phyloP scores from a whole-genome alignment of 2,888 invertebrate genomes.

The Eupithecia pulchellata region DNA sequence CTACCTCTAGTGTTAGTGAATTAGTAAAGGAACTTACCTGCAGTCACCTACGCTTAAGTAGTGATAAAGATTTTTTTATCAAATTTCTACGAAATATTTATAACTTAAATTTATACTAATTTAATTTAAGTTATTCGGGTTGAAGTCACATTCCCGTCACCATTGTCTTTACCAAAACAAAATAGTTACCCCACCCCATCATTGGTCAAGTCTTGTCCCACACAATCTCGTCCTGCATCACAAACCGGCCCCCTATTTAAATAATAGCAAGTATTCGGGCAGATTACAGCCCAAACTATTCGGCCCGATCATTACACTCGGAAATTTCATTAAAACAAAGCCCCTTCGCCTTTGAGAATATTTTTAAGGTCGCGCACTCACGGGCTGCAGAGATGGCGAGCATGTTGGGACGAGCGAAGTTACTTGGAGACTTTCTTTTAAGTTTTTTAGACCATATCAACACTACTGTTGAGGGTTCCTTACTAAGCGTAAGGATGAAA shows the following conservation, averaged over 20 bases:
- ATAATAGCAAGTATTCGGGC: slow-evolving; percentile 34
- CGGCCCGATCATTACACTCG: slow-evolving; percentile 36
- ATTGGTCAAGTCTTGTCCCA: slow-evolving; percentile 1
- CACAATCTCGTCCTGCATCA: slow-evolving; percentile 14
- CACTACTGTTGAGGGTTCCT: neutral
- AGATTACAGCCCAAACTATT: slow-evolving; percentile 39
- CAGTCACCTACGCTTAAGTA: too few relatives aligned
- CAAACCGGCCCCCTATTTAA: slow-evolving; percentile 28
- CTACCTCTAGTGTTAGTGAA: neutral
- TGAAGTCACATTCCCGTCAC: neutral
- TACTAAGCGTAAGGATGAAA: neutral
- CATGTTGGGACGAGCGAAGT: neutral
- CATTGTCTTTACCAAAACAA: neutral
- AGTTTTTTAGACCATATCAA: too few relatives aligned
- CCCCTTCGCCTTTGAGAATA: slow-evolving; percentile 27
- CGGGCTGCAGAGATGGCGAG: neutral
- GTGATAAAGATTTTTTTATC: too few relatives aligned
- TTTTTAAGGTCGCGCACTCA: slow-evolving; percentile 25
- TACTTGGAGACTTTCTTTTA: neutral
- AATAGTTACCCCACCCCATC: neutral
- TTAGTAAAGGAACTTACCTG: neutral
- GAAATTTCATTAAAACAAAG: slow-evolving; percentile 42
- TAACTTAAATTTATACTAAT: too few relatives aligned
- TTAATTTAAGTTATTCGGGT: neutral
- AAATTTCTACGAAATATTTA: too few relatives aligned